These are phyloP conservation scores for Mirza zaza DNA, from an alignment of 2,113 vertebrate genomes.

Conservation along the genomic window DNA sequence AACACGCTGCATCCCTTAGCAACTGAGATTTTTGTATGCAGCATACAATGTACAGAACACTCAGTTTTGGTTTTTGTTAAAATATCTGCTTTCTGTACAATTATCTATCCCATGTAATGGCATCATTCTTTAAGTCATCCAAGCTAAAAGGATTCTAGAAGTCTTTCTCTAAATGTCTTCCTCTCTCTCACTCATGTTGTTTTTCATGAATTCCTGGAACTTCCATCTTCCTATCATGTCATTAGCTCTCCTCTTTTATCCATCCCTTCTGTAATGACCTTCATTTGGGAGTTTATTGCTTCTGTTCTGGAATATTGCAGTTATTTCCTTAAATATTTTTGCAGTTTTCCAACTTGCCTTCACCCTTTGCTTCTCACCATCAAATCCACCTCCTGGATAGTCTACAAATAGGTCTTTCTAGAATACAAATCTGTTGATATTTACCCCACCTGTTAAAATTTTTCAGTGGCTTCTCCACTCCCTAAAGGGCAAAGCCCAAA, in stretches of 20 bases:
- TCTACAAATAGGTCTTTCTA: neutral
- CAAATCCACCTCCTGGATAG: neutral
- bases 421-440: neutral
- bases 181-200: neutral
- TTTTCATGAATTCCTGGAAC: neutral
- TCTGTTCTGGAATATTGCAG: neutral
- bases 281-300: neutral
- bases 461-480: neutral
- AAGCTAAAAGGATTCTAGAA: neutral
- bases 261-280: neutral
- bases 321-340: neutral
- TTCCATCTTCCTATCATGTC: neutral
- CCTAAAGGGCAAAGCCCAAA: neutral
- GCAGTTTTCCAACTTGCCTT: neutral
- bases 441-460: neutral
- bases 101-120: neutral
- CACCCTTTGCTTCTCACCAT: neutral
- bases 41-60: neutral
- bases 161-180: neutral
- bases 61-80: neutral
- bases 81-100: neutral
- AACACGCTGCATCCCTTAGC: neutral
- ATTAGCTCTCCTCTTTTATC: neutral
- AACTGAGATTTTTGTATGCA: neutral
- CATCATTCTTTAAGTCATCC: neutral